phyloP scores from a whole-genome alignment of 1,140 invertebrate species.

The Onthophagus taurus region DNA sequence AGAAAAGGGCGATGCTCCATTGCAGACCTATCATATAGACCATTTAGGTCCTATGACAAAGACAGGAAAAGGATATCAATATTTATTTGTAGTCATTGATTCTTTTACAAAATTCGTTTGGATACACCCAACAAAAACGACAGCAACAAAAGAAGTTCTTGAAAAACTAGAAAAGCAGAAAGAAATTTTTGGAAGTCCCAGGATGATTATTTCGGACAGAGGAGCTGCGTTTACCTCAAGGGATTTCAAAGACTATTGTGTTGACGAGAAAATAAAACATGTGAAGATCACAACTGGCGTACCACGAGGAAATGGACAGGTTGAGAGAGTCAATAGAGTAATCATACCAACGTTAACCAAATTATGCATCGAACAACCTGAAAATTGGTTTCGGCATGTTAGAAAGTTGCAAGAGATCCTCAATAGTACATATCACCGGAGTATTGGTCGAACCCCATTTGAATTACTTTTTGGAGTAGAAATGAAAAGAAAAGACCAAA shows the following conservation, averaged over 20 bases:
- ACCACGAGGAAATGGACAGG: conserved; percentile 28
- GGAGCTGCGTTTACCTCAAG: conserved; percentile 24
- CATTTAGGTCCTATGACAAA: conserved; percentile 28
- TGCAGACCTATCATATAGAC: conserved; percentile 28
- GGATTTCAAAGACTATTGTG: conserved; percentile 23
- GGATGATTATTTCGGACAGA: conserved; percentile 19
- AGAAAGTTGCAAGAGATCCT: conserved; percentile 25
- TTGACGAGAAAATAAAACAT: conserved; percentile 19
- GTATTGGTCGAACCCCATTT: conserved; percentile 30
- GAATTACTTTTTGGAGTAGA: conserved; percentile 27
- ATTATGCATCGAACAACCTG: conserved; percentile 19
- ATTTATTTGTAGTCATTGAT: conserved; percentile 35
- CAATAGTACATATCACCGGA: conserved; percentile 31
- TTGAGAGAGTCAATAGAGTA: conserved; percentile 28
- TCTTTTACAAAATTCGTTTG: conserved; percentile 37
- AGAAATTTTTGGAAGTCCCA: conserved; percentile 14
- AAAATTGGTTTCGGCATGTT: conserved; percentile 30
- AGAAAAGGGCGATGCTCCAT: conserved; percentile 22
- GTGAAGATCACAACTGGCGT: conserved; percentile 21
- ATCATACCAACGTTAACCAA: conserved; percentile 29
- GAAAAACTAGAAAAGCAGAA: conserved; percentile 2
- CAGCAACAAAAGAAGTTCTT: conserved; percentile 22
- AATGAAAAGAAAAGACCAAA: conserved; percentile 23
- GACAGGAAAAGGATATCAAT: conserved; percentile 27
- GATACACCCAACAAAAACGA: conserved; percentile 33